These are phyloP conservation scores for Podabrus alpinus DNA, from an alignment of 2,888 invertebrate genomes.

Conservation along the genomic window DNA sequence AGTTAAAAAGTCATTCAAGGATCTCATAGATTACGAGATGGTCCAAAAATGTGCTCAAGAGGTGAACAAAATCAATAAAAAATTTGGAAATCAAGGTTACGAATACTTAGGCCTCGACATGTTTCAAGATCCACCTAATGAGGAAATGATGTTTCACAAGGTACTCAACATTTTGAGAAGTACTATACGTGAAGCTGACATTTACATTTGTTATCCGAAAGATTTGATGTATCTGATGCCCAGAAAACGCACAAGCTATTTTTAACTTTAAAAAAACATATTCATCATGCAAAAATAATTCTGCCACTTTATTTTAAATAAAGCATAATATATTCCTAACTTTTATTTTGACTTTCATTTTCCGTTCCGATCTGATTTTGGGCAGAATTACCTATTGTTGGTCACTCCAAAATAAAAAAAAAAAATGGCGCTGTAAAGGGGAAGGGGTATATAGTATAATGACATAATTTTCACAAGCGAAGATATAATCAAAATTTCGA, in stretches of 20 bases:
- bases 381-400: too few species aligned
- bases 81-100: slow-evolving; percentile 29
- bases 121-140: slow-evolving; percentile 37
- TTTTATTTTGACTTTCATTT: not conserved
- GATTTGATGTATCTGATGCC: slow-evolving; percentile 20
- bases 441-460: too few species aligned
- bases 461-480: too few species aligned
- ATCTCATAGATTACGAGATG: slow-evolving; percentile 33
- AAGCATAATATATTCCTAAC: not conserved
- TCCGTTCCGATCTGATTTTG: not conserved
- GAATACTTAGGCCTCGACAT: slow-evolving; percentile 40
- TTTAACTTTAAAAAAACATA: not conserved
- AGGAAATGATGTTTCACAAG: slow-evolving; percentile 43
- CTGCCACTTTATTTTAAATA: not conserved
- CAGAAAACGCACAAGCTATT: not conserved
- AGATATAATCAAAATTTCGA: too few species aligned
- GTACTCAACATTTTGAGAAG: slow-evolving; percentile 46
- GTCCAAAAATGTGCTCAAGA: slow-evolving; percentile 37
- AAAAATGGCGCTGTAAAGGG: too few species aligned
- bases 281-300: not conserved
- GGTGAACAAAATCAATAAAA: slow-evolving; percentile 33
- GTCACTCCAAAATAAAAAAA: too few species aligned
- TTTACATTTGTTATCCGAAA: slow-evolving; percentile 45
- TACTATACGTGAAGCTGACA: slow-evolving; percentile 39
- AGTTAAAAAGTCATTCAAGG: slow-evolving; percentile 32